Base-by-base conservation (phyloP, 2,888 invertebrate species). In the Rotaria sp. region DNA sequence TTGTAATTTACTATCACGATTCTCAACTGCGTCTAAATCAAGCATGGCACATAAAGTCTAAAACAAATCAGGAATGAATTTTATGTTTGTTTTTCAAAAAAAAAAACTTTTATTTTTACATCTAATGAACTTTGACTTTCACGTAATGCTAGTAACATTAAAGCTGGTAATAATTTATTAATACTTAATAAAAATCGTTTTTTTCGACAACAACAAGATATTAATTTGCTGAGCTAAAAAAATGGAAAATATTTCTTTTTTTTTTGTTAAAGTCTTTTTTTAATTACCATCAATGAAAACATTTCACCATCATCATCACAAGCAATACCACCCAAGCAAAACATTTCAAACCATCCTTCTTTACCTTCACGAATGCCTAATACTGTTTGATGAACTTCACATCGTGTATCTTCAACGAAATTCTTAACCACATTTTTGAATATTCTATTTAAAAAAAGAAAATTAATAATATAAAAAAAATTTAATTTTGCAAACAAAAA, bases 131-230 rank as follows among this genome's bases (percentile, higher is more conserved):
- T 90, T 93, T 90, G 89, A 88, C 91, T 90, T 89, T 94, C 94
- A 87, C 94, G 92, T 87, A 95, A 92, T 1, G 94, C 94, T 88
- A 94, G 92, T 88, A 94, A 91, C 91, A 94, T 93, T 88, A 94
- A 94, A 88, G 94, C 94, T 0, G 93, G 93, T 55, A 94, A 93
- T 88, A 94, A 92, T 89, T 94, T 94, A 88, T 93, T 93, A 90
- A 94, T 93, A 89, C 94, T 92, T 88, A 93, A 93, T 87, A 93
- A 92, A 85, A 94, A 93, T 89, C 94, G 94, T 88, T 94, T 93
- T 91, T 95, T 94, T 88, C 94, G 92, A 89, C 94, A 94, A 89
- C 94, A 94, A 90, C 95, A 95, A 89, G 94, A 94, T 87, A 93
- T 93, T 86, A 92, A 88, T 35, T 90, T 90, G 38, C 90, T 90